A percentile compares a stretch with the other conserved stretches of the same genome.
Conservation (phyloP, 37 sponge, comb jelly and placozoan genomes). For the Diacarnus erythraeanus region DNA sequence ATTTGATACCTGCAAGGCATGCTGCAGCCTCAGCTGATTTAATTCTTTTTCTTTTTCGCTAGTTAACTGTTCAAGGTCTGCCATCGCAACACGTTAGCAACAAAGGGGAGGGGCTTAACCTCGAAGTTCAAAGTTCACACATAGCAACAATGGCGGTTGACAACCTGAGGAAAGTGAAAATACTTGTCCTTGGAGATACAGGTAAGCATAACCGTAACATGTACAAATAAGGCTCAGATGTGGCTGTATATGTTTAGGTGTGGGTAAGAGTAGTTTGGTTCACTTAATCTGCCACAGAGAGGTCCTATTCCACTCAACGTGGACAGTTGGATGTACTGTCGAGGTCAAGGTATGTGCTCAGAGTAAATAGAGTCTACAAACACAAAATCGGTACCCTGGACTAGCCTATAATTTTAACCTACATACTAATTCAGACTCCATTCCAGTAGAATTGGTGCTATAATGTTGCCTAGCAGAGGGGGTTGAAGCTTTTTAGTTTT, state of each 20-base stretch:
- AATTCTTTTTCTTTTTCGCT: slow-evolving; percentile 52
- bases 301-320: slow-evolving; percentile 50
- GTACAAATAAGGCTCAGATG: too few species aligned
- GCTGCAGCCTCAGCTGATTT: slow-evolving; percentile 33
- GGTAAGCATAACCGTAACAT: slow-evolving; percentile 55
- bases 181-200: slow-evolving; percentile 89
- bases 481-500: background rate
- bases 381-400: too few species aligned
- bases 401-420: too few species aligned
- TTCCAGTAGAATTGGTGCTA: too few species aligned
- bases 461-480: too few species aligned
- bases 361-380: too few species aligned
- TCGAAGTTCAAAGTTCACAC: too few species aligned
- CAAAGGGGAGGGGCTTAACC: background rate
- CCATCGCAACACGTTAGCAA: background rate
- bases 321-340: slow-evolving; percentile 91
- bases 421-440: too few species aligned
- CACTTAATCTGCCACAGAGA: slow-evolving; percentile 82
- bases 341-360: slow-evolving; percentile 91
- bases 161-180: slow-evolving; percentile 74
- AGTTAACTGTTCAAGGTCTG: slow-evolving; percentile 26
- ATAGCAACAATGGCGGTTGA: slow-evolving; percentile 45
- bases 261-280: slow-evolving; percentile 93
- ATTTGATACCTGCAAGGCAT: slow-evolving; percentile 6
- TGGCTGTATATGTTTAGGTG: slow-evolving; percentile 57